These are phyloP conservation scores for Tortricodes alternella DNA, from an alignment of 2,888 invertebrate species.

Conservation along the genomic window DNA sequence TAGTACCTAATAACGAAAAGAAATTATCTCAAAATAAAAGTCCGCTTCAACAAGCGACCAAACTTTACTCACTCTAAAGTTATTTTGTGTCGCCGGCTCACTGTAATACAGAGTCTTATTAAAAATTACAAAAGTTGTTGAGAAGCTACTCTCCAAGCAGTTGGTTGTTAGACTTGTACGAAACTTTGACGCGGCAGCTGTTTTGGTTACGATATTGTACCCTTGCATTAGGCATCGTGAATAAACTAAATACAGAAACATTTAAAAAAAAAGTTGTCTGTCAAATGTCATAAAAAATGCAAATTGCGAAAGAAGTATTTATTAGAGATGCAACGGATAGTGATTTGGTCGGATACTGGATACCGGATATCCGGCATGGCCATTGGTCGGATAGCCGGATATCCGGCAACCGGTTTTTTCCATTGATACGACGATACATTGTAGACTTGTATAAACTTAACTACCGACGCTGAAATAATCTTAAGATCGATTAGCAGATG, in stretches of 20 bases:
- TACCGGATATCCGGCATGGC: no score
- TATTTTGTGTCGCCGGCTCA: slow-evolving; percentile 42
- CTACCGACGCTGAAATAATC: slow-evolving; percentile 55
- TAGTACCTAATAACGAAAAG: no score
- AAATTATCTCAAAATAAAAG: neutral
- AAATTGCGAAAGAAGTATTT: no score
- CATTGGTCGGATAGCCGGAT: no score
- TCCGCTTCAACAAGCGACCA: neutral
- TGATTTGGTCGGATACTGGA: no score
- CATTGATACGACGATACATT: slow-evolving; percentile 51
- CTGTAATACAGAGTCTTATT: slow-evolving; percentile 57
- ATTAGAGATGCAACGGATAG: no score
- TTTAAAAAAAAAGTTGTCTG: neutral
- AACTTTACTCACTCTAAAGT: slow-evolving; percentile 26
- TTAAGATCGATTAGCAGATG: slow-evolving; percentile 47
- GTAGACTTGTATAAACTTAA: slow-evolving; percentile 49
- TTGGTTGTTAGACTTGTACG: slow-evolving; percentile 52
- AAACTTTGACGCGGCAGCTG: slow-evolving; percentile 49
- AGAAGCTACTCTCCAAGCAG: slow-evolving; percentile 42
- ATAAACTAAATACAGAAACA: neutral
- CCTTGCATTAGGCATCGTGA: neutral
- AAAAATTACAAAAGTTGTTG: slow-evolving; percentile 62
- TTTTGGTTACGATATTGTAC: slow-evolving; percentile 33
- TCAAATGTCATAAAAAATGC: no score
- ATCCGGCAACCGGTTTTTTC: no score